phyloP scores from a whole-genome alignment of 2,797 vertebrate genomes.

The Nothura maculosa region DNA sequence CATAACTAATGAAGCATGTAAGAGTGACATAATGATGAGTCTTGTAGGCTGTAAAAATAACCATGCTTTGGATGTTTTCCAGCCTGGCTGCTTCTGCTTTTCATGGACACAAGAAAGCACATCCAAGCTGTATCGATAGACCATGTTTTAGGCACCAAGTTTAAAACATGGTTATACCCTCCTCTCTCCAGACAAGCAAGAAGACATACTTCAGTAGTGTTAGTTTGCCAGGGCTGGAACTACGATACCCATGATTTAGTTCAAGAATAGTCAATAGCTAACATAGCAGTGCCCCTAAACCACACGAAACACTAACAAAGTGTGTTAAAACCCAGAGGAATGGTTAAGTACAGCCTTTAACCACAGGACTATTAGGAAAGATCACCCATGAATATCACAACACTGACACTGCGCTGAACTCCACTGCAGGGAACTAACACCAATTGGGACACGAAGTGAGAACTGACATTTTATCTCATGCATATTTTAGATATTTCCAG shows the following conservation, averaged over 20 bases:
- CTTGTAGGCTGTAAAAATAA: neutral
- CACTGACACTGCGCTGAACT: neutral
- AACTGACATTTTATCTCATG: neutral
- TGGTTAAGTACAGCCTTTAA: neutral
- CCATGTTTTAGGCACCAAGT: neutral
- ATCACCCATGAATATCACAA: neutral
- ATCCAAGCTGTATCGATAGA: constrained; percentile 2
- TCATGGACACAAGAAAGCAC: constrained; percentile 20
- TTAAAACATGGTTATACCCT: constrained; percentile 17
- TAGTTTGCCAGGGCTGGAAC: neutral
- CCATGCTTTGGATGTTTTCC: constrained; percentile 9
- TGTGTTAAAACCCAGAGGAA: neutral
- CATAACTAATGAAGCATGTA: neutral
- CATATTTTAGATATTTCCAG: neutral
- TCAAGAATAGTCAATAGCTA: neutral
- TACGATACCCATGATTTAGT: neutral
- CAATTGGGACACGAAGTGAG: neutral
- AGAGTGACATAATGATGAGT: neutral
- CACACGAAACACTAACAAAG: neutral
- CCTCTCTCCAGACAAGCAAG: neutral
- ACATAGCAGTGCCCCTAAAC: neutral
- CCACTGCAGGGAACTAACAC: neutral
- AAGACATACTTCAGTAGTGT: neutral
- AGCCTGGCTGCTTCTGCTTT: constrained; percentile 47
- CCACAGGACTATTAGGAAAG: neutral